Percentiles rank a stretch among this genome's conserved stretches.
Conservation (phyloP, 2,888 invertebrate genomes). For the Elmis aenea region DNA sequence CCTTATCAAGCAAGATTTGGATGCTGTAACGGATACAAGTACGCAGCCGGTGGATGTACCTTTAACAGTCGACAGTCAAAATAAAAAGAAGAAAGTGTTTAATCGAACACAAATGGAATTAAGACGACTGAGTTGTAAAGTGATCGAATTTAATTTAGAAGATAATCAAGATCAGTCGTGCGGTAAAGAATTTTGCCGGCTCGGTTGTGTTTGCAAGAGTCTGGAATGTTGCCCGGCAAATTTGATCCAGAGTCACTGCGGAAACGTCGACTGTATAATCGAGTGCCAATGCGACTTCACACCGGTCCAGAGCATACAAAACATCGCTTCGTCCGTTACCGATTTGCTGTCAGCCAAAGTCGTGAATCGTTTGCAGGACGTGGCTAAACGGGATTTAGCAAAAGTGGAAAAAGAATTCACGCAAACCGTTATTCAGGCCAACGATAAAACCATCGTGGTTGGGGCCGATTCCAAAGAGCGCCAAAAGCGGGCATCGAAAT, state of each 20-base stretch:
- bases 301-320: conserved; percentile 21
- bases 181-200: conserved; percentile 52
- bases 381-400: conserved; percentile 54
- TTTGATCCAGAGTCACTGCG: conserved; percentile 54
- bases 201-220: conserved; percentile 66
- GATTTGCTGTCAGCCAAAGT: conserved; percentile 38
- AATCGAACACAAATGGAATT: conserved; percentile 47
- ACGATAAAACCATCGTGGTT: conserved; percentile 60
- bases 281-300: conserved; percentile 48
- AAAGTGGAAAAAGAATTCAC: conserved; percentile 69
- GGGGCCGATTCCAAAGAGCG: conserved; percentile 50
- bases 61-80: too few species aligned
- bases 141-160: conserved; percentile 51
- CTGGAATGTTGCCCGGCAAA: conserved; percentile 44
- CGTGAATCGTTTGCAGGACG: conserved; percentile 46
- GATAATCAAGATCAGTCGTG: conserved; percentile 45
- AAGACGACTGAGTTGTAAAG: conserved; percentile 60
- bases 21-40: neutral
- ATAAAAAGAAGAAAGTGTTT: conserved; percentile 5
- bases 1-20: conserved; percentile 31
- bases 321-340: conserved; percentile 32
- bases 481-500: conserved; percentile 54
- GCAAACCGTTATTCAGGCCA: conserved; percentile 63
- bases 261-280: conserved; percentile 57
- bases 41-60: conserved; percentile 1